These are phyloP conservation scores for Chelon auratus DNA, from an alignment of 2,797 vertebrate species.

Conservation along the genomic window DNA sequence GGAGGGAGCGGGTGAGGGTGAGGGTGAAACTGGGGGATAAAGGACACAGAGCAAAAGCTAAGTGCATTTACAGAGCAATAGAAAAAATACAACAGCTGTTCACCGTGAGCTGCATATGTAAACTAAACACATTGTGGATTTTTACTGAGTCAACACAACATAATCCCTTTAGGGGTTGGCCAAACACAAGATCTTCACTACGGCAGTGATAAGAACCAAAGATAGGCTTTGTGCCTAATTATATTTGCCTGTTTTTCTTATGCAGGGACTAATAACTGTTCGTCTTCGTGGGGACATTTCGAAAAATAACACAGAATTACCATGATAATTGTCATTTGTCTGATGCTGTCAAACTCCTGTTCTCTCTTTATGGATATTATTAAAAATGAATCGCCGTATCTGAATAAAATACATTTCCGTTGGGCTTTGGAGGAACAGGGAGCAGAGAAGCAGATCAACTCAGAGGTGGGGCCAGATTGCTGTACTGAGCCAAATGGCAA, in stretches of 20 bases:
- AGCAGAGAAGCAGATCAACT: slow-evolving; percentile 40
- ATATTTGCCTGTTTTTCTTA: slow-evolving; percentile 8
- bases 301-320: not conserved
- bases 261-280: not conserved
- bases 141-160: slow-evolving; percentile 41
- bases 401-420: slow-evolving; percentile 12
- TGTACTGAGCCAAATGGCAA: slow-evolving; percentile 49
- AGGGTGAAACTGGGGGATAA: slow-evolving; percentile 24
- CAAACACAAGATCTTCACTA: slow-evolving; percentile 29
- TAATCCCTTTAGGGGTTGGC: slow-evolving; percentile 36
- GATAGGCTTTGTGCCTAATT: not conserved
- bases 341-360: not conserved
- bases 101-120: slow-evolving; percentile 41
- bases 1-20: not conserved
- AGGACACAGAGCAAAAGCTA: slow-evolving; percentile 28
- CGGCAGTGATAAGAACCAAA: slow-evolving; percentile 9
- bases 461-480: slow-evolving; percentile 24
- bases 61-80: slow-evolving; percentile 35
- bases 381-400: slow-evolving; percentile 3
- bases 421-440: slow-evolving; percentile 17
- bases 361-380: not conserved
- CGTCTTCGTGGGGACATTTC: not conserved
- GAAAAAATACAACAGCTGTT: slow-evolving; percentile 56
- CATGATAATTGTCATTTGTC: not conserved
- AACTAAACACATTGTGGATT: slow-evolving; percentile 50